Evolutionary conservation across 2,797 vertebrate species (phyloP).

Genomic region (Poeciliopsis turneri): DNA sequence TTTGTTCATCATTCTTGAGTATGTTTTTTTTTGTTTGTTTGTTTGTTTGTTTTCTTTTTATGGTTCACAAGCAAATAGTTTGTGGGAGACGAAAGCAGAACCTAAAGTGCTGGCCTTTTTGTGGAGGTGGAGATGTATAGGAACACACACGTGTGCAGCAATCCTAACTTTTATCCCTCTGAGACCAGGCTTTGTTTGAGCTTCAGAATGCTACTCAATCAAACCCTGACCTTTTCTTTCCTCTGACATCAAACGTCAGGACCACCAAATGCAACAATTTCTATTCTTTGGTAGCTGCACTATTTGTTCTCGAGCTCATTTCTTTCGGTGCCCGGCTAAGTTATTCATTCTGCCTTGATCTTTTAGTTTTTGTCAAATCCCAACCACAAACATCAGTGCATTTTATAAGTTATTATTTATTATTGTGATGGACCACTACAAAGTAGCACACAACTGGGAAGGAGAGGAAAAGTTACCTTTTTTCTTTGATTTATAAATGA

Average conservation of each 20-base stretch:
- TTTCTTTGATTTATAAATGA: neutral
- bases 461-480: neutral
- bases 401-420: neutral
- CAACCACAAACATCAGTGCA: neutral
- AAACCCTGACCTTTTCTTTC: conserved; percentile 75
- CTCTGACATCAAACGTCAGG: conserved; percentile 39
- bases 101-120: neutral
- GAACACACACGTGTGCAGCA: conserved; percentile 38
- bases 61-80: neutral
- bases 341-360: neutral
- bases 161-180: conserved; percentile 63
- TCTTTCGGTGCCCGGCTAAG: neutral
- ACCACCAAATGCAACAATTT: conserved; percentile 35
- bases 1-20: neutral
- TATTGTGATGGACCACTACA: neutral
- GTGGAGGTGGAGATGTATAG: conserved; percentile 35
- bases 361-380: neutral
- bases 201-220: conserved; percentile 62
- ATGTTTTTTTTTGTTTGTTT: neutral
- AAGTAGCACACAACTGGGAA: neutral
- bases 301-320: conserved; percentile 45
- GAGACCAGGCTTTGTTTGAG: conserved; percentile 69
- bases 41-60: too few species aligned
- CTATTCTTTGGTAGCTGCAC: conserved; percentile 39
- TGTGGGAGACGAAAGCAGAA: neutral